A percentile compares a stretch with the other conserved stretches of the same genome.
These are phyloP conservation scores for Heliconius ismenius DNA, from an alignment of 2,888 invertebrate species.

Conservation along the genomic window DNA sequence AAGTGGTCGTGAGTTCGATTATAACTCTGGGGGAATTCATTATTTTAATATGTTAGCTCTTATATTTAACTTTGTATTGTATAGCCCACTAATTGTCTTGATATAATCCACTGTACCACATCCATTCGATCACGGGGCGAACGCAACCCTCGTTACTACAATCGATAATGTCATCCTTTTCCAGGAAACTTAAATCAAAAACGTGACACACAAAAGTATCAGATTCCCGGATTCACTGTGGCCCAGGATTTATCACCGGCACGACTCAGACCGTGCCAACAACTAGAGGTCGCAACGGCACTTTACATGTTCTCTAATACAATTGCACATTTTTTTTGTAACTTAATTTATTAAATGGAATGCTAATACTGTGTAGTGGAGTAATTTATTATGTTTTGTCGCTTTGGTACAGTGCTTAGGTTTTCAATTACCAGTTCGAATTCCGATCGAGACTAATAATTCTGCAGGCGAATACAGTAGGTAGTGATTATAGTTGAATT, in stretches of 20 bases:
- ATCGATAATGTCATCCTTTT: not conserved
- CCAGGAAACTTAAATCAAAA: constrained; percentile 71
- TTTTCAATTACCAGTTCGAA: not conserved
- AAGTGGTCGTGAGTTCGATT: not conserved
- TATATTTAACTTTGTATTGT: too few species aligned
- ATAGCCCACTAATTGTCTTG: too few species aligned
- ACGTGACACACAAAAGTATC: constrained; percentile 52
- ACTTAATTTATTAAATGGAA: constrained; percentile 15
- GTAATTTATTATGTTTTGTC: not conserved
- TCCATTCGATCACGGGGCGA: not conserved
- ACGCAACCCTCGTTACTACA: not conserved
- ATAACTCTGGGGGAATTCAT: not conserved
- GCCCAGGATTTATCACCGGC: constrained; percentile 60
- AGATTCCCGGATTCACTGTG: constrained; percentile 33
- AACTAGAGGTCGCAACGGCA: constrained; percentile 23
- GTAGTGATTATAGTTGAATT: too few species aligned
- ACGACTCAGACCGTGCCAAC: constrained; percentile 29
- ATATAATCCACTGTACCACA: not conserved
- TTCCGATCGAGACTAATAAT: not conserved
- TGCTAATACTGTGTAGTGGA: not conserved
- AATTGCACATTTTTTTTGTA: constrained; percentile 4
- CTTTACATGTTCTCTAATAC: constrained; percentile 19
- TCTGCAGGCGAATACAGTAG: not conserved
- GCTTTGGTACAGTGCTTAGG: not conserved
- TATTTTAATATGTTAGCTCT: too few species aligned